Conservation (phyloP, 2,888 invertebrate species). For the Troilus luridus region DNA sequence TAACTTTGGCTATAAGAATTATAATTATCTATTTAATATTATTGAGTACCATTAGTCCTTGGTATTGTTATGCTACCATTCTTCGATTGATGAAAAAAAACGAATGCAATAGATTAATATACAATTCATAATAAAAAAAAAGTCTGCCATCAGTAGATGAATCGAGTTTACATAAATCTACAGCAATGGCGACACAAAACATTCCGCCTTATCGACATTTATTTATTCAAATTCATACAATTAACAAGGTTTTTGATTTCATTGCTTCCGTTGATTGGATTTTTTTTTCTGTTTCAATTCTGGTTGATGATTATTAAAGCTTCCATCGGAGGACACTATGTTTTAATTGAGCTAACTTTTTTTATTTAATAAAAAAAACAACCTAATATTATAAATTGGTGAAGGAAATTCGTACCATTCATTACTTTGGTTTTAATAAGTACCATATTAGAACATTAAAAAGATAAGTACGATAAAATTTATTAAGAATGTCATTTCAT, state of each 20-base stretch:
- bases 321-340: neutral
- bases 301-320: neutral
- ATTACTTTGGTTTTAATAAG: no score
- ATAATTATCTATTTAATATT: neutral
- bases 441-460: no score
- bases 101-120: neutral
- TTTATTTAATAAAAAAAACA: no score
- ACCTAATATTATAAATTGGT: no score
- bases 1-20: no score
- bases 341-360: neutral
- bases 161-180: slow-evolving; percentile 31
- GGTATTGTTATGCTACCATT: neutral
- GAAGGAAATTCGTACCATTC: no score
- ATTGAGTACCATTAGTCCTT: no score
- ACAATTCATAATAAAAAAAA: neutral
- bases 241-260: neutral
- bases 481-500: no score
- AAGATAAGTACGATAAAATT: no score
- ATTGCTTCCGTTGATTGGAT: neutral
- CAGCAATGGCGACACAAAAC: neutral
- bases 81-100: neutral
- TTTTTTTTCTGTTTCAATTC: neutral
- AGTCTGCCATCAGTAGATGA: neutral
- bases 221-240: slow-evolving; percentile 42
- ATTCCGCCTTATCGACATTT: neutral